phyloP scores from a whole-genome alignment of 2,113 vertebrate species.

The Antechinus flavipes region DNA sequence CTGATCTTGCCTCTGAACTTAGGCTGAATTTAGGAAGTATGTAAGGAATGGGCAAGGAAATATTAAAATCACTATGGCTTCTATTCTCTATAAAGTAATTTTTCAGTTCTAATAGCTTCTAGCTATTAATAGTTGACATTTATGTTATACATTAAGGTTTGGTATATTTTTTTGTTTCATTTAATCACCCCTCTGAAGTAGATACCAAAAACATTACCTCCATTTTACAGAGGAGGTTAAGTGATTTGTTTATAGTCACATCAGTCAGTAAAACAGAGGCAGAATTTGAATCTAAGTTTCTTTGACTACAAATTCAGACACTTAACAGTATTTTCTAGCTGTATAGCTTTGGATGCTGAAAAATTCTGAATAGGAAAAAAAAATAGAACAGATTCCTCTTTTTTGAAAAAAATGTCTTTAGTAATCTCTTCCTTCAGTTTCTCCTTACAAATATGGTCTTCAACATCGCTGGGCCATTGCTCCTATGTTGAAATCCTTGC shows the following conservation, averaged over 20 bases:
- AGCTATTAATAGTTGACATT: background rate
- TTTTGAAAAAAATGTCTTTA: background rate
- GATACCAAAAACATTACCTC: background rate
- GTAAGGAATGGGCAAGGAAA: background rate
- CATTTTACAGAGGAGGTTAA: background rate
- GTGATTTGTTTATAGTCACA: background rate
- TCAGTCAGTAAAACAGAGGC: background rate
- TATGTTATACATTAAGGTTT: background rate
- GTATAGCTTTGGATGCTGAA: background rate
- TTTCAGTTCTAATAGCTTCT: background rate
- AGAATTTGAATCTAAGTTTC: background rate
- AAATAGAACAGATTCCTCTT: background rate
- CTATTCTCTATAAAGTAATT: background rate
- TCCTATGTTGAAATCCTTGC: no score
- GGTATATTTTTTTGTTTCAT: background rate
- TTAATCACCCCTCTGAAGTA: background rate
- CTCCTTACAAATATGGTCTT: background rate
- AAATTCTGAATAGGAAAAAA: background rate
- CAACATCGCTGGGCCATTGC: background rate
- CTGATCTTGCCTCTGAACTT: background rate
- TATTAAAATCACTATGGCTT: background rate
- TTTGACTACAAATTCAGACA: background rate
- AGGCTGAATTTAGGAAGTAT: background rate
- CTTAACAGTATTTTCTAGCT: background rate
- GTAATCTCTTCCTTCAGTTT: background rate